Conservation (phyloP, 1,140 invertebrate species). For the Rhysida immarginata region DNA sequence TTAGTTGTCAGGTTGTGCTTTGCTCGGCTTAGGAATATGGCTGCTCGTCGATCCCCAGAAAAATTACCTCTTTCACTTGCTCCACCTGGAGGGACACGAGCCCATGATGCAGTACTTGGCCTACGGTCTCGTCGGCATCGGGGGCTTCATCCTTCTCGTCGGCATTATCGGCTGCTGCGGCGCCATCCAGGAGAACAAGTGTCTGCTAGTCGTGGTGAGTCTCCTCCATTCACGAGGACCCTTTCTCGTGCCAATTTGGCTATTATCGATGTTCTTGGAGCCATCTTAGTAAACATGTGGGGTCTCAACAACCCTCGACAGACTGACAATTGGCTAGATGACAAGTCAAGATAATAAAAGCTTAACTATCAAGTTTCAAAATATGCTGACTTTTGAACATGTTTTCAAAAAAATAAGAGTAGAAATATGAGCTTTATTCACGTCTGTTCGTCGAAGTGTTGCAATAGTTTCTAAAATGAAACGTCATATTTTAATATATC, state of each 20-base stretch:
- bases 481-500: no score
- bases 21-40: slow-evolving; percentile 34
- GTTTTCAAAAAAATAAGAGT: no score
- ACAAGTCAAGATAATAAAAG: no score
- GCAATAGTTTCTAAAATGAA: no score
- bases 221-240: slow-evolving; percentile 1
- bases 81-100: slow-evolving; percentile 27
- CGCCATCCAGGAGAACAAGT: slow-evolving; percentile 34
- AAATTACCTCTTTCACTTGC: slow-evolving; percentile 32
- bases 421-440: no score
- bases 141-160: slow-evolving; percentile 33
- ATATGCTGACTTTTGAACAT: no score
- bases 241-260: no score
- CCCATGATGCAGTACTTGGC: slow-evolving; percentile 32
- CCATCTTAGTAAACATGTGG: no score
- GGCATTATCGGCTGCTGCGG: slow-evolving; percentile 39
- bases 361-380: no score
- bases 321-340: no score
- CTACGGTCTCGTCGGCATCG: slow-evolving; percentile 33
- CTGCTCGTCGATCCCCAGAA: slow-evolving; percentile 35
- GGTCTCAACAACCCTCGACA: no score
- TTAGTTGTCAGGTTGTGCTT: slow-evolving; percentile 34
- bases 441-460: no score
- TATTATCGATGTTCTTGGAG: background rate
- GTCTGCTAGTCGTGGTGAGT: slow-evolving; percentile 36